Evolutionary conservation across 92 coral and sea anemone species (phyloP), one percentile per base, ranked within the genome.

Genomic region (Actinostola sp.): DNA sequence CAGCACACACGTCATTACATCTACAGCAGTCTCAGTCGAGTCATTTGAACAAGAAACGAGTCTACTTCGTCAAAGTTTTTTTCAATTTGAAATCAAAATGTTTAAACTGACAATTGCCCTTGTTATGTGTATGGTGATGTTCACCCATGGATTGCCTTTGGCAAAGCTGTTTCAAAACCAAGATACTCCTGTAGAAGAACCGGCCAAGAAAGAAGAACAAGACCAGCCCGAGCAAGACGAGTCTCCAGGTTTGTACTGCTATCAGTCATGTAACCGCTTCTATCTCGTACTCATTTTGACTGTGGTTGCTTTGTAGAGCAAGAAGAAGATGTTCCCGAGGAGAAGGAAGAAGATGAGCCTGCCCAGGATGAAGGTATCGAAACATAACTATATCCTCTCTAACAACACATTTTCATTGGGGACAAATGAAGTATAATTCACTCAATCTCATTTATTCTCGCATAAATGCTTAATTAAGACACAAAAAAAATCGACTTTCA

Each of bases 61-160:
- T n/a, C n/a, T n/a, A n/a, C 20, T 53, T 21, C 60, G 29, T 57
- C 27, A 17, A 57, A 57, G 63, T 27, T 17, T 20, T 31, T 59
- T 59, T 31, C 12, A 12, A 21, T 19, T 26, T 44, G 31, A 19
- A 68, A 68, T 39, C 66, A 75, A 63, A 63, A 75, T 75, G 81
- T 75, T 75, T 75, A 75, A 75, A 54, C 30, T 61, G 35, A 51
- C 69, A 17, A 52, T 75, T 38, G 64, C n/a, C 6, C 43, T 63
- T 24, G 48, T 75, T 52, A 27, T 75, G 17, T 66, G 49, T n/a
- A 46, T 75, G 81, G 41, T 75, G 21, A 75, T 75, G 81, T 23
- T 75, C 8, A 75, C 81, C 30, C 81, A 75, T 64, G 72, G 81
- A 4, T 39, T 75, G 51, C 81, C 81, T 0, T 27, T 75, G 48